phyloP scores from a whole-genome alignment of 2,888 invertebrate genomes.

The Xestia ashworthii region DNA sequence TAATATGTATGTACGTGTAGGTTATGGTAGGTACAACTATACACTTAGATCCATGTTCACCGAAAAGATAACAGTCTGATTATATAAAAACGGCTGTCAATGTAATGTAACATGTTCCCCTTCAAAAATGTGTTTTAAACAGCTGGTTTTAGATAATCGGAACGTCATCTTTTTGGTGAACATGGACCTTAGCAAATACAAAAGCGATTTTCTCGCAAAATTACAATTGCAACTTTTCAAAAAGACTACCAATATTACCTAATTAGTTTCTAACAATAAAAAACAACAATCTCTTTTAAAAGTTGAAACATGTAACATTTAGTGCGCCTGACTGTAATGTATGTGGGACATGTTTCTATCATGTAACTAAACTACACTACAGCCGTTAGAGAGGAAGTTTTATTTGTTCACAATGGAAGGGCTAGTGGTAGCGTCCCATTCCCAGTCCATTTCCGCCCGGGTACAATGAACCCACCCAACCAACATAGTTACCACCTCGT shows the following conservation, averaged over 20 bases:
- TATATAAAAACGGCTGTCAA: too few relatives aligned
- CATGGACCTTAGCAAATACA: not conserved
- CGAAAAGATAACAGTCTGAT: too few relatives aligned
- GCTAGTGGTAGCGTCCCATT: slow-evolving; percentile 58
- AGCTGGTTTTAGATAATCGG: too few relatives aligned
- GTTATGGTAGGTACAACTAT: too few relatives aligned
- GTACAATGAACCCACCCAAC: slow-evolving; percentile 69
- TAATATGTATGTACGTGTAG: too few relatives aligned
- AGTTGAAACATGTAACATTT: not conserved
- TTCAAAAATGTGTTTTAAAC: too few relatives aligned
- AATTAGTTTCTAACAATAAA: too few relatives aligned
- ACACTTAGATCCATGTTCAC: not conserved
- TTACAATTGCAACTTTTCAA: not conserved
- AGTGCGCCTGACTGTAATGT: not conserved
- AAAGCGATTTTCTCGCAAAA: not conserved
- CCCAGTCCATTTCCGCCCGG: slow-evolving; percentile 68
- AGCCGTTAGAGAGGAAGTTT: slow-evolving; percentile 61
- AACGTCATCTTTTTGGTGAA: too few relatives aligned
- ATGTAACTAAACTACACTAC: not conserved
- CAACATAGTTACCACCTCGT: slow-evolving; percentile 70
- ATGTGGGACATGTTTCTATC: not conserved
- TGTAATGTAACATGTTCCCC: too few relatives aligned
- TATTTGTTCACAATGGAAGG: slow-evolving; percentile 67
- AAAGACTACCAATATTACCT: not conserved
- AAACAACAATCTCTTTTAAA: not conserved